These are phyloP conservation scores for Diogma glabrata DNA, from an alignment of 2,888 invertebrate species.

Conservation along the genomic window DNA sequence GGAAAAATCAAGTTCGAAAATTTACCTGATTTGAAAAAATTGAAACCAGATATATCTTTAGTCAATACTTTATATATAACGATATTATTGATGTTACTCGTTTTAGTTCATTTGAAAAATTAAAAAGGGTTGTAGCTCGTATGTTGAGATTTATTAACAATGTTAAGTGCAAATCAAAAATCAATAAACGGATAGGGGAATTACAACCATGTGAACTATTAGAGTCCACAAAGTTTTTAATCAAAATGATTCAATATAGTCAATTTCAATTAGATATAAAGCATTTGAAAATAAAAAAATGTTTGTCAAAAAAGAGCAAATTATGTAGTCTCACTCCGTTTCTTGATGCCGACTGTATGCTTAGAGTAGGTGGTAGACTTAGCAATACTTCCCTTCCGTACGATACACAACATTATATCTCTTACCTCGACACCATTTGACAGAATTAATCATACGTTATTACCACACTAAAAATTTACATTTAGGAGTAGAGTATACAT, in stretches of 20 bases:
- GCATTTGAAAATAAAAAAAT: no score
- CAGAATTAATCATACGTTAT: not conserved
- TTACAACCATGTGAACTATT: not conserved
- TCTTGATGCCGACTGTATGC: no score
- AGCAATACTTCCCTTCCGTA: no score
- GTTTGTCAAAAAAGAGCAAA: no score
- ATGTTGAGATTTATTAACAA: not conserved
- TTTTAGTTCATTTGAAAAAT: not conserved
- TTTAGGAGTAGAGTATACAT: not conserved
- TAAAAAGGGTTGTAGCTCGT: not conserved
- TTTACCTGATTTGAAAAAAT: not conserved
- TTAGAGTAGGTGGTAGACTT: no score
- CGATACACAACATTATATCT: no score
- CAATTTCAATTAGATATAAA: constrained; percentile 1
- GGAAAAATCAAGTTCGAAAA: not conserved
- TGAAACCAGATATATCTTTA: not conserved
- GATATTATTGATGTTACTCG: not conserved
- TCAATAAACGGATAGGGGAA: not conserved
- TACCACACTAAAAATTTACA: not conserved
- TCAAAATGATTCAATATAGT: not conserved
- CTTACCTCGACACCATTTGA: not conserved
- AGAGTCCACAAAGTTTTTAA: not conserved
- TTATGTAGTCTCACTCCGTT: no score
- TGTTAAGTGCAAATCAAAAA: not conserved
- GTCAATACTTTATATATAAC: not conserved